Base-by-base conservation (phyloP, 2,797 vertebrate genomes). In the Trematocara caparti region DNA sequence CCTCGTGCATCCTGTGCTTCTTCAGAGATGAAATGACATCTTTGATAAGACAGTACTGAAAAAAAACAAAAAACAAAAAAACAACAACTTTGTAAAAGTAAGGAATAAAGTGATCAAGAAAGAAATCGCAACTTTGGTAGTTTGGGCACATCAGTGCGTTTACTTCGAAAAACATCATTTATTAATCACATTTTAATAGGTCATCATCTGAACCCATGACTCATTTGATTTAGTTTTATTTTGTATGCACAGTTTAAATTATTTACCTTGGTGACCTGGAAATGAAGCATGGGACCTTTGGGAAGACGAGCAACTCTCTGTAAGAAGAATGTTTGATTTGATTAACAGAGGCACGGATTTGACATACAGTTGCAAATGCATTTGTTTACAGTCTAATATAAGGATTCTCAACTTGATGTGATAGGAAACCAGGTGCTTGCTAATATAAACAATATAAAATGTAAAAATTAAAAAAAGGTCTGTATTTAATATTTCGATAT, bases 1-100 rank as follows among this genome's bases (percentile, higher is more conserved):
- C 96, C 47, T 97, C 97, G 0, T 99, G 98, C 98, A 98, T 98
- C 43, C 98, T 91, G 92, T 99, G 98, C 49, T 96, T 96, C 89
- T 97, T 97, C 83, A 98, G 92, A 0, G 98, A 95, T 0, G 98
- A 98, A 45, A 99, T 90, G 6, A 99, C 96, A 1, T 99, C 98
- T 78, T 97, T 97, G 45, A 98, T 84, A 6, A 99, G 95, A 0
- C 96, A 92, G 80, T 98, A 99, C 98, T 99, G 94, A 17, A 2
- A 5, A 4, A 27, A 27, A 27, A 27, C 24, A 27, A 1, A 4
- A 36, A 36, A 7, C 3, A 0, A 12, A 19, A 17, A 19, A 1
- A 6, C 1, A n/a, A 57, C 53, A 32, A 2, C 4, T 51, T 6
- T 27, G 3, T 4, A 51, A 24, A 15, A 7, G 7, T 4, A 3